Percentiles rank a stretch among this genome's conserved stretches.
phyloP scores from a whole-genome alignment of 2,113 vertebrate genomes.

The Cyrtonyx montezumae region DNA sequence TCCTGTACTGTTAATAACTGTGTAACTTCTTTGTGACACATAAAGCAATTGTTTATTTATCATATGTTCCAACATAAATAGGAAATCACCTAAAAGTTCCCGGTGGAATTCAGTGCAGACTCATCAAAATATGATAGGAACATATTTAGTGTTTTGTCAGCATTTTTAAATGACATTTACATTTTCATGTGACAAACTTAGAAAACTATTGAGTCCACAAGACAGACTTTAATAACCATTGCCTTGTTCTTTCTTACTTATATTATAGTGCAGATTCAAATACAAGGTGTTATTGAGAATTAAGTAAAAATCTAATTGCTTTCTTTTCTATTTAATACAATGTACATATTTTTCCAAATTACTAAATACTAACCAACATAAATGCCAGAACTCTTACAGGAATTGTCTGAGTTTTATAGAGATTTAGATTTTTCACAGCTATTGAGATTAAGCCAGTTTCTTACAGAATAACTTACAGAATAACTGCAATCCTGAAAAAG shows the following conservation, averaged over 20 bases:
- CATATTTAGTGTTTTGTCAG: conserved; percentile 49
- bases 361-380: background rate
- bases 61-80: conserved; percentile 18
- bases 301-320: background rate
- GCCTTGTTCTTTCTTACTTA: background rate
- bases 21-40: conserved; percentile 24
- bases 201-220: background rate
- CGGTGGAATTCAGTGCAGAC: background rate
- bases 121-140: conserved; percentile 18
- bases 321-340: background rate
- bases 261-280: background rate
- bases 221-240: background rate
- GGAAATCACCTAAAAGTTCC: conserved; percentile 49
- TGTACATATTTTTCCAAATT: background rate
- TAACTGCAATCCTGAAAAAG: background rate
- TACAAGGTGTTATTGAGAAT: background rate
- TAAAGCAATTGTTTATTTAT: background rate
- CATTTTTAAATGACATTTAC: conserved; percentile 28
- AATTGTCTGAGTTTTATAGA: background rate
- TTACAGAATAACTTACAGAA: background rate
- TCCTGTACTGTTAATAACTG: background rate
- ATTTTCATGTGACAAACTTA: conserved; percentile 6
- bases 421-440: background rate
- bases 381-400: background rate
- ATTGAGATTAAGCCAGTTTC: background rate